phyloP scores from a whole-genome alignment of 64 coral and sea anemone species.

The Dendrophyllia cribrosa region DNA sequence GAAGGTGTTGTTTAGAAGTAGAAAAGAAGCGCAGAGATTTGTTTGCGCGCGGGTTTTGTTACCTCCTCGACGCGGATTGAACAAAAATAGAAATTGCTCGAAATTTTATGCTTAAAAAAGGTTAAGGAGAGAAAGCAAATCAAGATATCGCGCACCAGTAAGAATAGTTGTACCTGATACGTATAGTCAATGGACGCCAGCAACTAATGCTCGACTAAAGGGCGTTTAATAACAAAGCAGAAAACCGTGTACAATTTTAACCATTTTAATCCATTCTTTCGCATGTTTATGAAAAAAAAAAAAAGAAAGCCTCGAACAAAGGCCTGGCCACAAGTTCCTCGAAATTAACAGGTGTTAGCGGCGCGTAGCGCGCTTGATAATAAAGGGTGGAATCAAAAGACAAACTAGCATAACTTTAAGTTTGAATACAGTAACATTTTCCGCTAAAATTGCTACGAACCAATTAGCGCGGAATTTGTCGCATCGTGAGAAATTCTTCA shows the following conservation, averaged over 20 bases:
- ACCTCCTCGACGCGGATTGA: too few relatives aligned
- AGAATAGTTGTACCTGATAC: slow-evolving; percentile 8
- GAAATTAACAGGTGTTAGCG: slow-evolving; percentile 15
- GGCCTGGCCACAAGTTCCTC: slow-evolving; percentile 22
- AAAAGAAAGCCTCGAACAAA: background rate
- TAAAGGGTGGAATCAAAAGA: background rate
- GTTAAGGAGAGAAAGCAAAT: background rate
- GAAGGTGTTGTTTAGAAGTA: too few relatives aligned
- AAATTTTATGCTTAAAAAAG: background rate
- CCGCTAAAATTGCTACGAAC: background rate
- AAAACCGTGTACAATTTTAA: slow-evolving; percentile 6
- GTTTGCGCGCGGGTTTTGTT: too few relatives aligned
- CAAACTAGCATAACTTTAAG: background rate
- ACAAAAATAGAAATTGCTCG: background rate
- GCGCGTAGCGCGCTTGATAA: background rate
- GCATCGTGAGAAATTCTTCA: background rate
- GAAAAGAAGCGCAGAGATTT: too few relatives aligned
- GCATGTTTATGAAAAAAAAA: slow-evolving; percentile 30
- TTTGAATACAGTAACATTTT: slow-evolving; percentile 45
- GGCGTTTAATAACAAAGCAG: slow-evolving; percentile 1
- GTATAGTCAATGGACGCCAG: background rate
- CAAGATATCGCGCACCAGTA: background rate
- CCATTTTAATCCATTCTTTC: background rate
- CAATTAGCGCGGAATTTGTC: background rate
- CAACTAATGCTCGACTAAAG: background rate